phyloP scores from a whole-genome alignment of 1,140 invertebrate species.

The Drosophila erecta region DNA sequence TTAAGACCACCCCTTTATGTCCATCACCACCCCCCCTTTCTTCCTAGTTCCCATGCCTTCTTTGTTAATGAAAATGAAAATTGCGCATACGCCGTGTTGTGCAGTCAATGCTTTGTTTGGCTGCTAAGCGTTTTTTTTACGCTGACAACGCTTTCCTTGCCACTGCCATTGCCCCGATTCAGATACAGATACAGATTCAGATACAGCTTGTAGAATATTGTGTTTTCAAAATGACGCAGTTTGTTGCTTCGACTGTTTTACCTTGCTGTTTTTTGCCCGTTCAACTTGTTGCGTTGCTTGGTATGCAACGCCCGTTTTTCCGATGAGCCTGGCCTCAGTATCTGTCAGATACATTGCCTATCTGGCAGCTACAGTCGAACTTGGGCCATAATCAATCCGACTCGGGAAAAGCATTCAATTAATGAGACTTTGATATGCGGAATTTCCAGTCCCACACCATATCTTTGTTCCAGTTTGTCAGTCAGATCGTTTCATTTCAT shows the following conservation, averaged over 20 bases:
- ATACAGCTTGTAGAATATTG: constrained; percentile 39
- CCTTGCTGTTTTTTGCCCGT: constrained; percentile 25
- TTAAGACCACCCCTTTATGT: not conserved
- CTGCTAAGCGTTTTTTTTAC: constrained; percentile 58
- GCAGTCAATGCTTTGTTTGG: constrained; percentile 60
- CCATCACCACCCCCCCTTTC: not conserved
- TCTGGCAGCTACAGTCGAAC: constrained; percentile 38
- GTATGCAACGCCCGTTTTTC: constrained; percentile 50
- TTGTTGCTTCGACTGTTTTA: constrained; percentile 41
- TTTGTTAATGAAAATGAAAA: constrained; percentile 72
- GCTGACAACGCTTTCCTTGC: constrained; percentile 34
- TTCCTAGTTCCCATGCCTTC: constrained; percentile 28
- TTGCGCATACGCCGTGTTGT: constrained; percentile 70
- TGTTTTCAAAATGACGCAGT: constrained; percentile 75
- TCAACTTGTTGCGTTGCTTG: constrained; percentile 73
- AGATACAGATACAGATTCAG: constrained; percentile 29
- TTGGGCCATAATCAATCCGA: not conserved
- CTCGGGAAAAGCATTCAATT: not conserved
- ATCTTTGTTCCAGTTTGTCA: too few relatives aligned
- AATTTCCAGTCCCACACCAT: too few relatives aligned
- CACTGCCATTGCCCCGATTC: constrained; percentile 11
- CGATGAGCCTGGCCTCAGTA: constrained; percentile 43
- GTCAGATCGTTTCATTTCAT: not conserved
- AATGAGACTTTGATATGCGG: not conserved
- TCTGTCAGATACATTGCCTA: constrained; percentile 59